phyloP scores from a whole-genome alignment of 2,888 invertebrate genomes.

The Mythimna impura region DNA sequence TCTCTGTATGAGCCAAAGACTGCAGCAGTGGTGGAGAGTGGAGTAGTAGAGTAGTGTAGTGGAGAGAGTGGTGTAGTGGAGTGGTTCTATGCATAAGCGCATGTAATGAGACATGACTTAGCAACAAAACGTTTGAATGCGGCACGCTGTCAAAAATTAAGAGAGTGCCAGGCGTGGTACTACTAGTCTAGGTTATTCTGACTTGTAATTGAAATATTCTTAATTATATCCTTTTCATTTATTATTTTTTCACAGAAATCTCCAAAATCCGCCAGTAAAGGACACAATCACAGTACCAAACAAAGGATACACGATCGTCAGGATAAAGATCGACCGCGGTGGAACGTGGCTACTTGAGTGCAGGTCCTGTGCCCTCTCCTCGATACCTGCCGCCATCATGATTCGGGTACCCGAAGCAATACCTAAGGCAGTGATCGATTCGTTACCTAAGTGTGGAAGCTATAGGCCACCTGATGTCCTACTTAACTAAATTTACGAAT shows the following conservation, averaged over 20 bases:
- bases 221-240: no score
- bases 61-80: no score
- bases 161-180: not conserved
- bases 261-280: constrained; percentile 88
- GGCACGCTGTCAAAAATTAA: not conserved
- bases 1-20: not conserved
- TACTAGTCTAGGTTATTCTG: not conserved
- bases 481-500: constrained; percentile 74
- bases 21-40: not conserved
- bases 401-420: constrained; percentile 85
- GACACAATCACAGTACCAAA: constrained; percentile 92
- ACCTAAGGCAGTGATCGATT: constrained; percentile 82
- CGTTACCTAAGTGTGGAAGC: constrained; percentile 88
- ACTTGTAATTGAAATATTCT: no score
- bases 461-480: constrained; percentile 87
- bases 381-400: constrained; percentile 85
- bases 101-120: not conserved
- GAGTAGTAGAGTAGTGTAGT: no score
- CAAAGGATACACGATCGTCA: constrained; percentile 90
- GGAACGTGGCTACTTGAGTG: constrained; percentile 89
- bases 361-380: constrained; percentile 81
- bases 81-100: no score
- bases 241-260: constrained; percentile 78
- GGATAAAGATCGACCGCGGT: constrained; percentile 89
- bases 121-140: not conserved